Conservation (phyloP, 37 sponge, comb jelly and placozoan genomes). For the Geodia barretti region DNA sequence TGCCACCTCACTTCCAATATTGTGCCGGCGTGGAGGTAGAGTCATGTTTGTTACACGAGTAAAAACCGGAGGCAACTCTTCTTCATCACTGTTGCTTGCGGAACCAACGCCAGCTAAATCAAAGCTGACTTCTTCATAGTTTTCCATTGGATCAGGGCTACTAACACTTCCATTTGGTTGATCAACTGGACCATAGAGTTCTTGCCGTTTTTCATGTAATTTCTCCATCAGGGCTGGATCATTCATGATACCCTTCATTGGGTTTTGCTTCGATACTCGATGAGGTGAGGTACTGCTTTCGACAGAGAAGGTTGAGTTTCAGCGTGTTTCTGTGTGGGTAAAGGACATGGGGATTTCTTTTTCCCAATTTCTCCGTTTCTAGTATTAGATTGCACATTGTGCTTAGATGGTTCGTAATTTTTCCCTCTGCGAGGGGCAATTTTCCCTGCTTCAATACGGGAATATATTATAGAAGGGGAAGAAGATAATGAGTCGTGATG, state of each 20-base stretch:
- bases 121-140: not conserved
- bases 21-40: not conserved
- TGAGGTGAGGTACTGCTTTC: too few relatives aligned
- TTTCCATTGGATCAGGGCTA: not conserved
- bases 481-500: not conserved
- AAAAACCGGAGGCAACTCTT: not conserved
- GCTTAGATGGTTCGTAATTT: not conserved
- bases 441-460: not conserved
- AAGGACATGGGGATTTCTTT: too few relatives aligned
- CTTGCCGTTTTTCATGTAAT: constrained; percentile 33
- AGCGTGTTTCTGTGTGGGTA: not conserved
- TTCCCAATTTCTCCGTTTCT: not conserved
- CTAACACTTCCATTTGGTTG: not conserved
- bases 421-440: not conserved
- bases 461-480: not conserved
- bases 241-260: not conserved
- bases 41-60: not conserved
- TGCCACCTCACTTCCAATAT: not conserved
- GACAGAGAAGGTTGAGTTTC: not conserved
- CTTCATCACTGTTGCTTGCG: not conserved
- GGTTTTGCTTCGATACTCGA: not conserved
- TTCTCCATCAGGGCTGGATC: constrained; percentile 29
- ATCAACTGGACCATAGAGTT: constrained; percentile 12
- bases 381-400: not conserved
- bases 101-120: not conserved